Evolutionary conservation across 2,113 vertebrate genomes (phyloP).

Genomic region (Oreochromis aureus): DNA sequence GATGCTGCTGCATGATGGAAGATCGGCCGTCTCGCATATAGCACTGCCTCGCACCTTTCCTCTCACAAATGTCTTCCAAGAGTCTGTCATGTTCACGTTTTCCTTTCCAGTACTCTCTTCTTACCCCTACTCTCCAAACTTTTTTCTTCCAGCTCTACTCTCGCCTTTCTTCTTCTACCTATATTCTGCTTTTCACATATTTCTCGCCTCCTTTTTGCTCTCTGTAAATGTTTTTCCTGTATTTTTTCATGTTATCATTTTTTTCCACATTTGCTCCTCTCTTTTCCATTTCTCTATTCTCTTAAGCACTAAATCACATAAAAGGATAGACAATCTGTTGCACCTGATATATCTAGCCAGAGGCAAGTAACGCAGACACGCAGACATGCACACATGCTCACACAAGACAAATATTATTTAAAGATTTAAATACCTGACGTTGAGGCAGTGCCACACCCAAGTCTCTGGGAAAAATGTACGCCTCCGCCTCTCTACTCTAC

Average conservation of each 20-base stretch:
- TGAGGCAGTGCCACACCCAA: slow-evolving; percentile 89
- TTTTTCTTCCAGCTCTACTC: not conserved
- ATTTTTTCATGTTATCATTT: not conserved
- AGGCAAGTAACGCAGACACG: not conserved
- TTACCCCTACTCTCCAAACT: not conserved
- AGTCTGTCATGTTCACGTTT: not conserved
- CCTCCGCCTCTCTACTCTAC: slow-evolving; percentile 83
- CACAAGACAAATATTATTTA: slow-evolving; percentile 8
- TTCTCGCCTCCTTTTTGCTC: not conserved
- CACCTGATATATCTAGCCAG: not conserved
- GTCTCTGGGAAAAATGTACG: slow-evolving; percentile 92
- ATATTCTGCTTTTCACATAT: not conserved
- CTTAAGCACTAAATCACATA: not conserved
- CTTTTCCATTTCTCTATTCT: not conserved
- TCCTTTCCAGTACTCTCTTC: not conserved
- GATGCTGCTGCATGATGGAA: slow-evolving; percentile 11
- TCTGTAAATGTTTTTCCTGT: not conserved
- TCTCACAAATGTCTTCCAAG: not conserved
- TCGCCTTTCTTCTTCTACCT: not conserved
- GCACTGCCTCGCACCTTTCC: not conserved
- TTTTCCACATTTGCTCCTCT: not conserved
- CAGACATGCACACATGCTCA: not conserved
- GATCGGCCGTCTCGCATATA: not conserved
- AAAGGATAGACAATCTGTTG: slow-evolving; percentile 12
- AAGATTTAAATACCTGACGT: slow-evolving; percentile 79